Evolutionary conservation across 1,140 invertebrate genomes (phyloP).

Genomic region (Mactra quadrangularis): DNA sequence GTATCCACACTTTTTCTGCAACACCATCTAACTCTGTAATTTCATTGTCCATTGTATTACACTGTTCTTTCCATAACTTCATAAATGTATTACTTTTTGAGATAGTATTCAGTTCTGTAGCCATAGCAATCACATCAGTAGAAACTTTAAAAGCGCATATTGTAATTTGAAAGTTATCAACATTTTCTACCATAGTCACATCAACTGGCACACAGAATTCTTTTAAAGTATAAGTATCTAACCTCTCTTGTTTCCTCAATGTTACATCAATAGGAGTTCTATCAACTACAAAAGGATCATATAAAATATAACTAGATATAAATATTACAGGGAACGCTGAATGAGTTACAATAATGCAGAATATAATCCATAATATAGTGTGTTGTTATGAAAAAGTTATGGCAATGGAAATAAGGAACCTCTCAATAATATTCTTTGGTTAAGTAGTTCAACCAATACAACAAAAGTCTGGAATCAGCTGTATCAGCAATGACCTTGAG

Average conservation of each 20-base stretch:
- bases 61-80: slow-evolving; percentile 9
- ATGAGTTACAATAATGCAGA: too few relatives aligned
- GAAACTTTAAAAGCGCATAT: slow-evolving; percentile 17
- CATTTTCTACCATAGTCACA: not conserved
- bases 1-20: slow-evolving; percentile 10
- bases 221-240: not conserved
- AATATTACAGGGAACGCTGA: too few relatives aligned
- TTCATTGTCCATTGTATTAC: not conserved
- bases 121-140: not conserved
- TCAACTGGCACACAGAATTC: slow-evolving; percentile 27
- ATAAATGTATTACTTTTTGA: slow-evolving; percentile 26
- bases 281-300: not conserved
- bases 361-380: too few relatives aligned
- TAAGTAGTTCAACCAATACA: too few relatives aligned
- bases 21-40: slow-evolving; percentile 4
- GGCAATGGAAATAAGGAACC: too few relatives aligned
- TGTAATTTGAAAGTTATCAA: not conserved
- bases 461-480: too few relatives aligned
- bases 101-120: not conserved
- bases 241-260: slow-evolving; percentile 2
- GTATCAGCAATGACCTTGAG: too few relatives aligned
- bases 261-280: slow-evolving; percentile 4
- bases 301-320: too few relatives aligned
- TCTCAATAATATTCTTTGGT: too few relatives aligned
- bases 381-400: too few relatives aligned